Percentiles rank a stretch among this genome's conserved stretches.
Conservation (phyloP, 2,113 vertebrate genomes). For the Burhinus bistriatus region DNA sequence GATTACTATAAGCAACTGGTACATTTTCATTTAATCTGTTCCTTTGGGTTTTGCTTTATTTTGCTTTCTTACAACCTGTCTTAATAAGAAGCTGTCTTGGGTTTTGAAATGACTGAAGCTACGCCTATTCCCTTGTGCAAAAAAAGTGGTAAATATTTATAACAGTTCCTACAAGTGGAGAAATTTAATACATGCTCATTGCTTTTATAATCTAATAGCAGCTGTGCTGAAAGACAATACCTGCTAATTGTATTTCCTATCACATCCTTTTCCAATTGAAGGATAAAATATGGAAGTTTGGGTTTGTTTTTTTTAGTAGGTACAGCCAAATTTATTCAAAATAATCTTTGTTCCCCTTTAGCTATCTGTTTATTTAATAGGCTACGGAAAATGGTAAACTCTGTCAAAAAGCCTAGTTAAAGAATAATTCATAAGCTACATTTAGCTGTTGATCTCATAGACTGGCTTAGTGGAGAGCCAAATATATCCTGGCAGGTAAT, state of each 20-base stretch:
- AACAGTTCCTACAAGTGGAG: neutral
- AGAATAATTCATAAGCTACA: constrained; percentile 10
- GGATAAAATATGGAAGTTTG: neutral
- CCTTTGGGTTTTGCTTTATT: neutral
- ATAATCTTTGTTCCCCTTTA: neutral
- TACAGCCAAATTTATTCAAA: neutral
- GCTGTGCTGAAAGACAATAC: constrained; percentile 8
- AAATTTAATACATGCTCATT: neutral
- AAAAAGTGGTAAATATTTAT: neutral
- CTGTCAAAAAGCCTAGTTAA: neutral
- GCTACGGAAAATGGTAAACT: neutral
- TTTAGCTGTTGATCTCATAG: neutral
- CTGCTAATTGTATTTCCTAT: constrained; percentile 29
- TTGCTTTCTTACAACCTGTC: neutral
- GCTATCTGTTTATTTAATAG: constrained; percentile 18
- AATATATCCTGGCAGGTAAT: constrained; percentile 22
- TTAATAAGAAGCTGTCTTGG: neutral
- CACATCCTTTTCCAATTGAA: neutral
- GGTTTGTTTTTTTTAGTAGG: neutral
- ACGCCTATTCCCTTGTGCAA: neutral
- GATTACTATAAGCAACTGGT: neutral
- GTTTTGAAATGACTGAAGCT: neutral
- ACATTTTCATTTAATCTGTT: neutral
- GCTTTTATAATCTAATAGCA: neutral
- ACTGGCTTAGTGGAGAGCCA: neutral